Conservation (phyloP, 2,113 vertebrate species). For the Poecile atricapillus region DNA sequence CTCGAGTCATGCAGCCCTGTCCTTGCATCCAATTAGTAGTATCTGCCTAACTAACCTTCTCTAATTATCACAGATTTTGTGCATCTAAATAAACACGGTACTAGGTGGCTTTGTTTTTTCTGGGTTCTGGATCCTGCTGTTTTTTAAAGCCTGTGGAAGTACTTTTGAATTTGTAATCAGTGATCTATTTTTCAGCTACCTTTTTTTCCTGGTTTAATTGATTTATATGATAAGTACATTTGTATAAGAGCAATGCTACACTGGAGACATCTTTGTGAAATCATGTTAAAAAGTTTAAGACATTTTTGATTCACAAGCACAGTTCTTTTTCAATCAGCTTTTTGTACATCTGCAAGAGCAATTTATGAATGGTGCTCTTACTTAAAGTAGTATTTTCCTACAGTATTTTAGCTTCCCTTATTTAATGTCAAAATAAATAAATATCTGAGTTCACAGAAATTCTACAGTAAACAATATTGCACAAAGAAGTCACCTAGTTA, state of each 20-base stretch:
- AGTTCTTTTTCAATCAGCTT: not conserved
- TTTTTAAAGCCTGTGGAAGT: not conserved
- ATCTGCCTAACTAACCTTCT: not conserved
- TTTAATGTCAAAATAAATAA: constrained; percentile 47
- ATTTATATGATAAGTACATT: not conserved
- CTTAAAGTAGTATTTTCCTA: constrained; percentile 15
- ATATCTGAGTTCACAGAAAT: constrained; percentile 14
- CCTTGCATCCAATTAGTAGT: not conserved
- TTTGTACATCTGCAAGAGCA: not conserved
- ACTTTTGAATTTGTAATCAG: not conserved
- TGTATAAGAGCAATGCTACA: not conserved
- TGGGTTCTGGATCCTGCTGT: not conserved
- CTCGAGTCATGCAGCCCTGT: not conserved
- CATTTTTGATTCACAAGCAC: not conserved
- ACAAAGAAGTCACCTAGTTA: constrained; percentile 11
- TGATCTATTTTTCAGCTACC: not conserved
- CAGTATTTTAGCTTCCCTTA: constrained; percentile 13
- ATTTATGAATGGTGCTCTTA: not conserved
- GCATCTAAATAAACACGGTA: not conserved
- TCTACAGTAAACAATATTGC: not conserved
- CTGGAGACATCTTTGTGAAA: not conserved
- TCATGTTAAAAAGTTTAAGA: not conserved
- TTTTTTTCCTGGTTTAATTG: not conserved
- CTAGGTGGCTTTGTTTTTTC: not conserved
- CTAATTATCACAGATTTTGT: not conserved